Evolutionary conservation across 2,888 invertebrate species (phyloP), one percentile per base, ranked within the genome.

Genomic region (Apamea sordens): DNA sequence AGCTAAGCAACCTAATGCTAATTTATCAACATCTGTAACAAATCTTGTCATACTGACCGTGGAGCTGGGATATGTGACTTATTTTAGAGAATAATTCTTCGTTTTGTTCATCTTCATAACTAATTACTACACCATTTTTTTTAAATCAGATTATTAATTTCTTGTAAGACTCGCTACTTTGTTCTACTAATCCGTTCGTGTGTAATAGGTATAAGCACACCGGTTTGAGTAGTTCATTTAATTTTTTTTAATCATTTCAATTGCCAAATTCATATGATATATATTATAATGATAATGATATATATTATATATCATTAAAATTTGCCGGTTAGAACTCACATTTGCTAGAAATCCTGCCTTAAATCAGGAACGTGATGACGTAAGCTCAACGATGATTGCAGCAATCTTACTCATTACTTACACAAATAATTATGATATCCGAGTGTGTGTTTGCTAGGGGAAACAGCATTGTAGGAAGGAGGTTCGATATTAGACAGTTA

Each of bases 261-360:
- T 85, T 76, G 77, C 80, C 63, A 61, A 71, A 82, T 86, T 89
- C n/a, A n/a, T n/a, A n/a, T n/a, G n/a, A n/a, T n/a, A n/a, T n/a
- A n/a, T n/a, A n/a, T n/a, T n/a, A n/a, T n/a, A n/a, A n/a, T n/a
- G n/a, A n/a, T n/a, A n/a, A n/a, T n/a, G n/a, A n/a, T n/a, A n/a
- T n/a, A n/a, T n/a, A n/a, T n/a, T n/a, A n/a, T n/a, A n/a, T n/a
- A n/a, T n/a, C n/a, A n/a, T n/a, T n/a, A n/a, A 85, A 84, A 86
- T 81, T 72, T 61, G n/a, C 63, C 73, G 41, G 74, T 78, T 77
- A 77, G 59, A 88, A 80, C 74, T 72, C 65, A 77, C 63, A 72
- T 89, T 87, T 77, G 36, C 68, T 79, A 77, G 67, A 80, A 82
- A 79, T 78, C 76, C 78, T 73, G 68, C 72, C 32, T 73, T 65